Base-by-base conservation (phyloP, 1,140 invertebrate species). In the Anoplolepis gracilipes region DNA sequence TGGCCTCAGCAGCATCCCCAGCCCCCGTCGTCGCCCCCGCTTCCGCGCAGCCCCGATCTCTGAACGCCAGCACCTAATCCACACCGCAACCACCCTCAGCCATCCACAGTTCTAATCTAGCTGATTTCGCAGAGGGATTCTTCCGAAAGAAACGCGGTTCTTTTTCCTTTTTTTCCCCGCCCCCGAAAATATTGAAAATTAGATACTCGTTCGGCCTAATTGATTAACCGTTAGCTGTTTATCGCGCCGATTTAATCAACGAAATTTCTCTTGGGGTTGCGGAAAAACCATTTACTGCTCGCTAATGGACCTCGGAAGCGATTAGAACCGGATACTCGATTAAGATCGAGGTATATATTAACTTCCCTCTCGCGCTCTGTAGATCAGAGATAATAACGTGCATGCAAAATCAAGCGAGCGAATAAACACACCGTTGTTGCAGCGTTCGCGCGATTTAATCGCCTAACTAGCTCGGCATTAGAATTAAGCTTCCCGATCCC, bases 11-110 rank as follows among this genome's bases (percentile, higher is more conserved):
- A n/a, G 79, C 85, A 57, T 84, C 57, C 85, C 86, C 85, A 59
- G 87, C 62, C 79, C 87, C 84, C 82, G 81, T 72, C 59, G 53
- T 36, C 36, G 81, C 64, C 78, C 79, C 75, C 87, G 87, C 88
- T 86, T 92, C 90, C 69, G 76, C 78, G 88, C 84, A 76, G 86
- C 85, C 87, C 87, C 90, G 88, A 92, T 92, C 90, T 92, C 92
- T 91, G 89, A 90, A 91, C 90, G 92, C 92, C 89, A 91, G 92
- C 91, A 94, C 93, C 93, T 94, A 89, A 91, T 93, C 87, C 90
- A 90, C 85, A 92, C 85, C 93, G 92, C 92, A 93, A 90, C 93
- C 92, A 92, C 92, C 91, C 92, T 93, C 92, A 92, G 91, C 92
- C 90, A 93, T 78, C 84, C 62, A 22, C 28, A 49, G 5, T 49